Conservation (phyloP, 2,113 vertebrate species). For the Sceloporus undulatus region DNA sequence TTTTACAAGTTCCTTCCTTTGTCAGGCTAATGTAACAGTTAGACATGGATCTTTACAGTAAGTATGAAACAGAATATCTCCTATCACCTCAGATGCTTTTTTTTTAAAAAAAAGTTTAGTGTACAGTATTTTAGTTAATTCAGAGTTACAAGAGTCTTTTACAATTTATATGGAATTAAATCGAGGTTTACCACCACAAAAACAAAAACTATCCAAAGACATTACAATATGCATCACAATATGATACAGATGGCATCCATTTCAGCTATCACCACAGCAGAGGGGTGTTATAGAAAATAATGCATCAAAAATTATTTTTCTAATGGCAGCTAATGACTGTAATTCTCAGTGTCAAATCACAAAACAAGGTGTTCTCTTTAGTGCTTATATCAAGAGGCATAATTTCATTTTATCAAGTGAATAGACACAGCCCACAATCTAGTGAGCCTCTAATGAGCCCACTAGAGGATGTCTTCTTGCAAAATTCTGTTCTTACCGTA, state of each 20-base stretch:
- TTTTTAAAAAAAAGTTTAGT: background rate
- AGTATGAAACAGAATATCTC: background rate
- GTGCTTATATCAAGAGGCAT: background rate
- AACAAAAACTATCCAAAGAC: background rate
- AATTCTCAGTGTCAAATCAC: background rate
- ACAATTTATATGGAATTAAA: background rate
- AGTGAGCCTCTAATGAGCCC: background rate
- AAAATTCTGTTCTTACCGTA: background rate
- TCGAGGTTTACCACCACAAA: background rate
- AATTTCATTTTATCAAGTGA: background rate
- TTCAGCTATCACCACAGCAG: background rate
- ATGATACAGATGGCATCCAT: background rate
- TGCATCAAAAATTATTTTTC: background rate
- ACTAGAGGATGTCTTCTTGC: background rate
- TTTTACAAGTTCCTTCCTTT: no score
- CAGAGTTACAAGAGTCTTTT: background rate
- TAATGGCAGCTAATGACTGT: background rate
- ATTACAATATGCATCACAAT: background rate
- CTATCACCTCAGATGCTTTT: background rate
- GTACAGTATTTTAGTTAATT: background rate
- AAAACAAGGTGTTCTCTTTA: conserved; percentile 15
- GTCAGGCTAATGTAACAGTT: no score
- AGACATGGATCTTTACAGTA: background rate
- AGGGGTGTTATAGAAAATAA: background rate
- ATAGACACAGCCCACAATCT: background rate